These are phyloP conservation scores for Idaea aversata DNA, from an alignment of 2,888 invertebrate species.

Conservation along the genomic window DNA sequence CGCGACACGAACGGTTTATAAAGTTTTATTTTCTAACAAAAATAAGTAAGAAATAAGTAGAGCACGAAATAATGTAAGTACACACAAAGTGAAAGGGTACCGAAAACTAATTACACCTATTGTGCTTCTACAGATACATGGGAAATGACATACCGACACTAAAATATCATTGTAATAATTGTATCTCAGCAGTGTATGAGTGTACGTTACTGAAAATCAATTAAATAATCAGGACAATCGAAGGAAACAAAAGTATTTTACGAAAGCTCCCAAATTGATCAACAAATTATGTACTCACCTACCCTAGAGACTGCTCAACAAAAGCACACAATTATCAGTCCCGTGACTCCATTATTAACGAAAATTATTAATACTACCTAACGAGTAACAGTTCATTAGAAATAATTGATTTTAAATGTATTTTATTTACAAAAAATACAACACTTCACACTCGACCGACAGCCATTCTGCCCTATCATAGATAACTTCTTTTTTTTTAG, in stretches of 20 bases:
- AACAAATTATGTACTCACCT: conserved; percentile 56
- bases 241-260: conserved; percentile 36
- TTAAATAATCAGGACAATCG: conserved; percentile 33
- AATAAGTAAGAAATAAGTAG: conserved; percentile 65
- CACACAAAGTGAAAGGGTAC: conserved; percentile 78
- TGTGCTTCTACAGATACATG: conserved; percentile 32
- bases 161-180: conserved; percentile 5
- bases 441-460: conserved; percentile 61
- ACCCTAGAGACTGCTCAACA: conserved; percentile 53
- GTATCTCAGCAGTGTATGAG: conserved; percentile 5
- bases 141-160: conserved; percentile 17
- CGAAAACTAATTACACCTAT: conserved; percentile 48
- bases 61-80: conserved; percentile 70
- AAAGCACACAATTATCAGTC: conserved; percentile 51
- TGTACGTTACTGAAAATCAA: conserved; percentile 11
- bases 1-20: neutral
- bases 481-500: conserved; percentile 22
- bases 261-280: conserved; percentile 38
- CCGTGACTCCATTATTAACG: conserved; percentile 54
- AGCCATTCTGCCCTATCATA: conserved; percentile 63
- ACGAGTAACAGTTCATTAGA: conserved; percentile 38
- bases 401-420: conserved; percentile 45
- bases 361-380: conserved; percentile 35
- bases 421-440: conserved; percentile 54
- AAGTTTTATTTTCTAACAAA: conserved; percentile 32